A percentile compares a stretch with the other conserved stretches of the same genome.
Conservation (phyloP, 1,140 invertebrate species). For the Drosophila truncata region DNA sequence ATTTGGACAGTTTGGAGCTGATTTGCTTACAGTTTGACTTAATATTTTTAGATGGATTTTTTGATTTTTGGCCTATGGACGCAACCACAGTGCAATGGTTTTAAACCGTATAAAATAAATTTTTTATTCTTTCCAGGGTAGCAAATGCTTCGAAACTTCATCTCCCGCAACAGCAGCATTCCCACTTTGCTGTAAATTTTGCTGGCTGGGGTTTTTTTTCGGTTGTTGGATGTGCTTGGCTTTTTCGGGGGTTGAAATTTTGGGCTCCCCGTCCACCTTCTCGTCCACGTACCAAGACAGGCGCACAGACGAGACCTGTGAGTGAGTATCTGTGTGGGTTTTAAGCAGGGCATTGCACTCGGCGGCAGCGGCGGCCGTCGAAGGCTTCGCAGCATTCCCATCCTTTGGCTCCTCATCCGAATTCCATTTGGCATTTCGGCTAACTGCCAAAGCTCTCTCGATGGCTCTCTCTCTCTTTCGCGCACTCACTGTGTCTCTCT, state of each 20-base stretch:
- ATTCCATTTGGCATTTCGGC: conserved; percentile 51
- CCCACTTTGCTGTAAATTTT: conserved; percentile 43
- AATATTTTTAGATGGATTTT: too few species aligned
- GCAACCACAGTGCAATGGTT: too few species aligned
- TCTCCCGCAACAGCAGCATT: conserved; percentile 4
- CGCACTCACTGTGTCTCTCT: neutral
- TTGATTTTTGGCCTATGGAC: too few species aligned
- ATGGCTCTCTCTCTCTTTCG: conserved; percentile 9
- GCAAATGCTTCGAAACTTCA: neutral
- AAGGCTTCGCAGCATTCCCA: conserved; percentile 47
- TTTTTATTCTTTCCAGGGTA: conserved; percentile 8
- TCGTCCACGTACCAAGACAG: conserved; percentile 65
- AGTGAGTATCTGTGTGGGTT: conserved; percentile 38
- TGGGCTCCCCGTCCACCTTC: conserved; percentile 29
- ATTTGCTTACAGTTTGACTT: too few species aligned
- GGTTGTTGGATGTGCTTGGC: conserved; percentile 34
- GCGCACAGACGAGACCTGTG: conserved; percentile 62
- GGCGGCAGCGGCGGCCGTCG: conserved; percentile 12
- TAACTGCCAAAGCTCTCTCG: conserved; percentile 64
- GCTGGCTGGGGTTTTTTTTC: conserved; percentile 36
- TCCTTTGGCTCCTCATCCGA: conserved; percentile 41
- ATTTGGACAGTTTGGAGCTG: too few species aligned
- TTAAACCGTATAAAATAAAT: too few species aligned
- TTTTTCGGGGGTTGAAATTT: conserved; percentile 80
- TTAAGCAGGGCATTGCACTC: conserved; percentile 84